Base-by-base conservation (phyloP, 2,888 invertebrate species). In the Himalopsyche anomala region DNA sequence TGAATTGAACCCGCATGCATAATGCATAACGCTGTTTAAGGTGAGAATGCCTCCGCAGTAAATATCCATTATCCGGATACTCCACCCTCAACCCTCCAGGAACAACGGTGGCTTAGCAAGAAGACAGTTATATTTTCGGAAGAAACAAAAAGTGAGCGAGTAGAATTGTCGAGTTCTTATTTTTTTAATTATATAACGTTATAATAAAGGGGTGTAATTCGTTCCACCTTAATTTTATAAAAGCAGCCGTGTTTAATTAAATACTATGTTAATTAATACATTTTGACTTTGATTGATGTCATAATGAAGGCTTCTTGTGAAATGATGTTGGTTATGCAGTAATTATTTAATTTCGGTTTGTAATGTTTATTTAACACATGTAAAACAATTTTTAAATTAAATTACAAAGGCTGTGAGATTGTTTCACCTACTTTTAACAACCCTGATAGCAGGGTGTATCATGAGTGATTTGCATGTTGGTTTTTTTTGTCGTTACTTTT, bases 1-100 rank as follows among this genome's bases (percentile, higher is more conserved):
- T 87, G 87, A 87, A 87, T 84, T 62, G 62, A 83, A 51, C 42
- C 83, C 42, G 82, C 85, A 85, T 87, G 80, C 87, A 87, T 87
- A 82, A 87, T 87, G 81, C 84, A 87, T 87, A 38, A 6, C 84
- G 74, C 56, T 80, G 80, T 55, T 81, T 79, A 87, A 54, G 87
- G 87, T 79, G 86, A 51, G 82, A 86, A 74, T 45, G 42, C 80
- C 84, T 62, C 40, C 28, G 45, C 83, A 83, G 87, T 87, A 87
- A 87, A 87, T 87, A 87, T 85, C 85, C 87, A 87, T 87, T 87
- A 87, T 62, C 56, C 56, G 19, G 62, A 62, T 62, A 62, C 62
- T 28, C 62, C 5, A 9, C 19, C 19, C 6, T n/a, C 62, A 19
- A 2, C 62, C 19, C 62, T 19, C 62, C 8, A 6, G 62, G 19